Conservation (phyloP, 2,888 invertebrate species). For the Elysia crispata region DNA sequence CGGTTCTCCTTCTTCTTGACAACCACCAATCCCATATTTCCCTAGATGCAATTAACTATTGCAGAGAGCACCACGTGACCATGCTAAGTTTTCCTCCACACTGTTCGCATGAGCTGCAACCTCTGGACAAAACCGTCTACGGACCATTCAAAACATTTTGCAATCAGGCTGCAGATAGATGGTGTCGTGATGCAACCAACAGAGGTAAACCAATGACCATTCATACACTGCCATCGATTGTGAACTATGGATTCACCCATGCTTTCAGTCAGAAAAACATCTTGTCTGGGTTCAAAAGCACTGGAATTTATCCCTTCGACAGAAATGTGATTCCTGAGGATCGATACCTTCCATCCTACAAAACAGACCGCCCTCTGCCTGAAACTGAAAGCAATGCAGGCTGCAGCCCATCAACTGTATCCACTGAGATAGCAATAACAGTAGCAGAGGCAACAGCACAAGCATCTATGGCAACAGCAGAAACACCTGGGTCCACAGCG, state of each 20-base stretch:
- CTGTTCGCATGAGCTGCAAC: background rate
- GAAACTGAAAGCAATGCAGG: too few relatives aligned
- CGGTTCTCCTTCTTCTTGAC: too few relatives aligned
- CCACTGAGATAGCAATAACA: background rate
- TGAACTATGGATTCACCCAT: background rate
- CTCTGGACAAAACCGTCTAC: background rate
- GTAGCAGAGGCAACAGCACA: background rate
- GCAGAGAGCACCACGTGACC: background rate
- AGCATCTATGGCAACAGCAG: too few relatives aligned
- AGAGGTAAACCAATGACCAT: background rate
- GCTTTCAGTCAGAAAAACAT: background rate
- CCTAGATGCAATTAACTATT: background rate
- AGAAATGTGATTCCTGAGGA: slow-evolving; percentile 3
- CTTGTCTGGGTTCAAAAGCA: background rate
- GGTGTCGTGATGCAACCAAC: slow-evolving; percentile 4
- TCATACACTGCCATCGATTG: background rate
- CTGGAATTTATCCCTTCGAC: slow-evolving; percentile 12
- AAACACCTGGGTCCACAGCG: too few relatives aligned
- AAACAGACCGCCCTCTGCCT: slow-evolving; percentile 15
- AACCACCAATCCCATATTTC: background rate
- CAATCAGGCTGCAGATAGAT: background rate
- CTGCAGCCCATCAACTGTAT: background rate
- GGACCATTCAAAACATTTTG: slow-evolving; percentile 10
- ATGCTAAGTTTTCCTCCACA: background rate
- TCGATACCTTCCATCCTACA: slow-evolving; percentile 5